Evolutionary conservation across 2,797 vertebrate genomes (phyloP), one percentile per base, ranked within the genome.

Genomic region (Avahi laniger): DNA sequence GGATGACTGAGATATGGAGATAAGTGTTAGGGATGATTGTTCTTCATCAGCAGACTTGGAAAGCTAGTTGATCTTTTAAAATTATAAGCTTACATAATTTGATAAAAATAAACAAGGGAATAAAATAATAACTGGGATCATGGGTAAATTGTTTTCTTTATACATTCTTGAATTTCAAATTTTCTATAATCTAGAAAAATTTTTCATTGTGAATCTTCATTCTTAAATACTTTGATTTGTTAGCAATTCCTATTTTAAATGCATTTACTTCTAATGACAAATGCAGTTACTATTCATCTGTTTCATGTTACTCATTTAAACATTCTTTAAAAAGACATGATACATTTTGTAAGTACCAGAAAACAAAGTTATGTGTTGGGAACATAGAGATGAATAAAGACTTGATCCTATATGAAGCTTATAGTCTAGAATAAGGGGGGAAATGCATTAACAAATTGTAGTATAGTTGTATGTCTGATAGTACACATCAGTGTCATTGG

Each of bases 221-320:
- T 95, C 20, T 88, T 84, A 79, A 75, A 17, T 70, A 78, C 11
- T 43, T 91, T 94, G 0, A 79, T 93, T 88, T 80, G 5, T 93
- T 95, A 89, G 30, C 52, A 91, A 79, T 52, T 79, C 5, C 22
- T 70, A 30, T 83, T 59, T 93, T 59, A 83, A 92, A 95, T 83
- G 63, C 63, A 65, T 63, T 30, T 65, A 86, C 30, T 24, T 22
- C 54, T 69, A 76, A 8, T 70, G 61, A 20, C 59, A 50, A 69
- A 52, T 81, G 11, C 1, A 63, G 43, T 82, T 87, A 76, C 81
- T 87, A 41, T 24, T 57, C 17, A 61, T 70, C 48, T 96, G 35
- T 70, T 63, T 90, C 7, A 48, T 41, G 26, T 67, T 75, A 52
- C 30, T 59, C 30, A 41, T 57, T 33, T 54, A 43, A 54, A 33